Conservation (phyloP, 2,113 vertebrate species). For the Charadrius vociferus region DNA sequence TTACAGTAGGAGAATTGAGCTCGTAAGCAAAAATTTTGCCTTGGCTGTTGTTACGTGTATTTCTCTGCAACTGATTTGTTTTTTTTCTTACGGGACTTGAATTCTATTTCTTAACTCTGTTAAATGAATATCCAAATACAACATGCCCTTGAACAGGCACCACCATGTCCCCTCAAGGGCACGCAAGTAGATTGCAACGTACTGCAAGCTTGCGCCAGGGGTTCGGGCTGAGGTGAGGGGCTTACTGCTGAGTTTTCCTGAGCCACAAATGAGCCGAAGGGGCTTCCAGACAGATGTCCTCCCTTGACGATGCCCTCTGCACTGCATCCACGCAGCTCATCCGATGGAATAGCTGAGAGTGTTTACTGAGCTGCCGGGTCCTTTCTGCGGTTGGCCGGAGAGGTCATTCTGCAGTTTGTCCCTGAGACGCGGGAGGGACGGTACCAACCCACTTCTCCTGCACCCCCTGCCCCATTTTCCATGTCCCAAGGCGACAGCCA, state of each 20-base stretch:
- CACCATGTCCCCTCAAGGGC: background rate
- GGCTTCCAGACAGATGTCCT: background rate
- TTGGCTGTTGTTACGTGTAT: background rate
- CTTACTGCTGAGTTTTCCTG: background rate
- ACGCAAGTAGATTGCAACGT: fast-evolving
- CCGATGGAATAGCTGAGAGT: background rate
- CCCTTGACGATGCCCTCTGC: background rate
- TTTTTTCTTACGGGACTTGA: background rate
- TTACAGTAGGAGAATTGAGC: background rate
- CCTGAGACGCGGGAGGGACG: background rate
- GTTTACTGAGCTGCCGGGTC: background rate
- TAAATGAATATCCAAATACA: background rate
- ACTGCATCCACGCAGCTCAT: background rate
- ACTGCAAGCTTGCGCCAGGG: background rate
- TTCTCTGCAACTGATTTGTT: background rate
- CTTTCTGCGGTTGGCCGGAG: background rate
- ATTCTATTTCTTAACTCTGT: background rate
- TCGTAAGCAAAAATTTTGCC: background rate
- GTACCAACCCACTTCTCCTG: background rate
- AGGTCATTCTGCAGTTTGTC: background rate
- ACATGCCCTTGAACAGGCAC: background rate
- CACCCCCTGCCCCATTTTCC: background rate
- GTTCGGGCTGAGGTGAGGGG: background rate
- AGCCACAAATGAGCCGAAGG: background rate
- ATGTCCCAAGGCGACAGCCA: too few species aligned